Evolutionary conservation across 2,888 invertebrate genomes (phyloP).

Genomic region (Rutpela maculata): DNA sequence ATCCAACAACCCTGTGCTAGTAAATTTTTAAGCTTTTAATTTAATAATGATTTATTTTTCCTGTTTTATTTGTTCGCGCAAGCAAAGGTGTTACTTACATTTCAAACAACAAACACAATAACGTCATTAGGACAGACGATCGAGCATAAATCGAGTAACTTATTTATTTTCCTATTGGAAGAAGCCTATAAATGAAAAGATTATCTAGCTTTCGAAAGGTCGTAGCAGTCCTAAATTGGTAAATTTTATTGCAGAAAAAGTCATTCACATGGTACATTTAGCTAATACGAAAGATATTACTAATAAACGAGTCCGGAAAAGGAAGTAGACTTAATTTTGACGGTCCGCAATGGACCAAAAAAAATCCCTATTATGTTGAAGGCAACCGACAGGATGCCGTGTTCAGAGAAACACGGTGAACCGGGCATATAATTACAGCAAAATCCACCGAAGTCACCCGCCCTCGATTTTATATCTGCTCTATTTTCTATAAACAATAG

Average conservation of each 20-base stretch:
- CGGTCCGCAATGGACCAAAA: conserved; percentile 2
- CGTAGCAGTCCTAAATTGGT: conserved; percentile 30
- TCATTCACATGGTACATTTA: conserved; percentile 34
- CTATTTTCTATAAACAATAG: no score
- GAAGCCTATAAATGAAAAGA: conserved; percentile 19
- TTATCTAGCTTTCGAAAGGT: conserved; percentile 24
- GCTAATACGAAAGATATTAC: conserved; percentile 34
- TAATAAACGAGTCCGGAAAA: conserved; percentile 22
- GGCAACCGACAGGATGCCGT: no score
- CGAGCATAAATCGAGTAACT: conserved; percentile 20
- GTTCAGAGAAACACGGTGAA: no score
- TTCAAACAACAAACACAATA: conserved; percentile 12
- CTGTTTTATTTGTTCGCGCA: no score
- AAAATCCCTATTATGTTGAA: no score
- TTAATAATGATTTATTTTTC: no score
- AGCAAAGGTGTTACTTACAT: not conserved
- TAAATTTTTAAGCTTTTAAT: no score
- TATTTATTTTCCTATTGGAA: conserved; percentile 25
- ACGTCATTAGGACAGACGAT: conserved; percentile 20
- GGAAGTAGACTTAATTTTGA: conserved; percentile 19
- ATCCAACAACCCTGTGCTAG: no score
- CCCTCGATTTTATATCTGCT: no score
- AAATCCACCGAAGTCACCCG: no score
- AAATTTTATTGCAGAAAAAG: conserved; percentile 34
- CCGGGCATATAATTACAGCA: no score